Conservation (phyloP, 2,113 vertebrate genomes). For the Spilogale gracilis region DNA sequence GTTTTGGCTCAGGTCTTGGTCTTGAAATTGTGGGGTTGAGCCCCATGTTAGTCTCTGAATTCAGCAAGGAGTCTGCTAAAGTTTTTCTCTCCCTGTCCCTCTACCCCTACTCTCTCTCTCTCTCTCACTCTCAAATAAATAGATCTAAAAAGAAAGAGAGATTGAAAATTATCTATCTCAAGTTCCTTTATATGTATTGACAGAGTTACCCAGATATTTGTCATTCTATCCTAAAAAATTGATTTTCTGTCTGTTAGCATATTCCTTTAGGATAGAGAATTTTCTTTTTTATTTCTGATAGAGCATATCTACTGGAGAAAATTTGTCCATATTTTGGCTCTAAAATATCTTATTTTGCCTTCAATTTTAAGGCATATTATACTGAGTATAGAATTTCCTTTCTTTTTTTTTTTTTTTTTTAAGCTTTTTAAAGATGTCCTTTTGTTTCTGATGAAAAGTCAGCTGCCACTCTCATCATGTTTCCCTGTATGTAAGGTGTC, state of each 20-base stretch:
- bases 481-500: not conserved
- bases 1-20: no score
- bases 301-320: not conserved
- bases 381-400: not conserved
- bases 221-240: not conserved
- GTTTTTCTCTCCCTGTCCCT: no score
- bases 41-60: no score
- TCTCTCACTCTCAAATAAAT: no score
- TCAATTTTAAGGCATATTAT: not conserved
- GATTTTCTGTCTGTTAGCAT: not conserved
- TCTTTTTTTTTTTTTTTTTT: not conserved
- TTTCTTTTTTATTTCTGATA: not conserved
- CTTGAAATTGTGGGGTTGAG: no score
- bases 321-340: not conserved
- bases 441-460: not conserved
- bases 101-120: no score
- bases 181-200: not conserved
- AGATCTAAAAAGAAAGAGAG: no score
- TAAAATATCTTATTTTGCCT: not conserved
- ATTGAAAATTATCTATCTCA: not conserved
- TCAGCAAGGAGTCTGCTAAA: no score
- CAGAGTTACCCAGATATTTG: not conserved
- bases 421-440: not conserved
- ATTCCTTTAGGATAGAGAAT: not conserved
- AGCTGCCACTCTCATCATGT: not conserved